Conservation (phyloP, 92 coral and sea anemone genomes). For the Phenganax stokvisi region DNA sequence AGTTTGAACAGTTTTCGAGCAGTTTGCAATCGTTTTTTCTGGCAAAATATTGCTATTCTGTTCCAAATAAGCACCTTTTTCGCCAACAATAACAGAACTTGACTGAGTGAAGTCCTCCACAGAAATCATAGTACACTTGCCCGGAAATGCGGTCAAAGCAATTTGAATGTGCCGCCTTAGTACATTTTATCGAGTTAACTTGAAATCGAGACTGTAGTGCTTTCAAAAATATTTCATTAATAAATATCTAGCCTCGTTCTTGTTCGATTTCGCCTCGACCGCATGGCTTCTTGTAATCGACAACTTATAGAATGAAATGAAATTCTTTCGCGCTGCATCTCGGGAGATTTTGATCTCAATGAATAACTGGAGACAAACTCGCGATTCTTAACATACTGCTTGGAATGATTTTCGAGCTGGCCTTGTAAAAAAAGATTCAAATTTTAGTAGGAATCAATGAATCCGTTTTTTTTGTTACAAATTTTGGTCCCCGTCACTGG, state of each 20-base stretch:
- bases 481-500: background rate
- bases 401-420: background rate
- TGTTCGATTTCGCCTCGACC: slow-evolving; percentile 91
- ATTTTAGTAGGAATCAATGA: too few species aligned
- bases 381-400: background rate
- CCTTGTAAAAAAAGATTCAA: background rate
- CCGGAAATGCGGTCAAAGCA: slow-evolving; percentile 48
- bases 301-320: background rate
- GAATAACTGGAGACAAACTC: background rate
- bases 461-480: background rate
- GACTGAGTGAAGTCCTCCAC: background rate
- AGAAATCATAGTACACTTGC: slow-evolving; percentile 50
- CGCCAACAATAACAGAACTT: slow-evolving; percentile 12
- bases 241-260: slow-evolving; percentile 92
- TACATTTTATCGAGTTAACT: slow-evolving; percentile 63
- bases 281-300: slow-evolving; percentile 60
- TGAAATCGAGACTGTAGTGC: slow-evolving; percentile 97
- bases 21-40: background rate
- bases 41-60: slow-evolving; percentile 31
- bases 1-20: background rate
- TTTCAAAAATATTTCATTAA: slow-evolving; percentile 43
- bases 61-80: slow-evolving; percentile 38
- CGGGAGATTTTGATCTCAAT: slow-evolving; percentile 12
- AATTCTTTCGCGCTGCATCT: slow-evolving; percentile 17
- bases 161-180: slow-evolving; percentile 44